These are phyloP conservation scores for Exephanes ischioxanthus DNA, from an alignment of 2,888 invertebrate species.

Conservation along the genomic window DNA sequence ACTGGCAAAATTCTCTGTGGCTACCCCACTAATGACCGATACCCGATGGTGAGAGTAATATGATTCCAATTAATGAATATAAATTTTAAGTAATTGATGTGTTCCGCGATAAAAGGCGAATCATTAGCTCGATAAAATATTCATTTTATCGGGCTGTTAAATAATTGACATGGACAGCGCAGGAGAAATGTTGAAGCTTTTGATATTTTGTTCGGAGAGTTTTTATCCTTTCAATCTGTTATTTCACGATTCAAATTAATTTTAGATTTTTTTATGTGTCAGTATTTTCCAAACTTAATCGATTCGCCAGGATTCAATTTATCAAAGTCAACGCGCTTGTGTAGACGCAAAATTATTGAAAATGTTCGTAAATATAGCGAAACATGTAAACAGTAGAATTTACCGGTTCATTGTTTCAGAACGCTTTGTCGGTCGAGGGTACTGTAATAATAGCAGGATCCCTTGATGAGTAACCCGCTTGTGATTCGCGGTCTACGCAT, in stretches of 20 bases:
- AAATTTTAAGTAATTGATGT: conserved; percentile 16
- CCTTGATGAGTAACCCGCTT: not conserved
- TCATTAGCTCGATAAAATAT: not conserved
- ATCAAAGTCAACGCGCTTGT: not conserved
- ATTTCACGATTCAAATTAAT: not conserved
- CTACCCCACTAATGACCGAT: not conserved
- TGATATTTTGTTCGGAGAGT: not conserved
- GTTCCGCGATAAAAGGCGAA: not conserved
- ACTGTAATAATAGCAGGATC: not conserved
- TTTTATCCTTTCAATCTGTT: no score
- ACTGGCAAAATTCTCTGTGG: not conserved
- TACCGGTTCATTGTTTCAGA: not conserved
- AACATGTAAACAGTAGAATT: not conserved
- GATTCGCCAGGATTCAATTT: not conserved
- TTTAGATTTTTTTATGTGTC: not conserved
- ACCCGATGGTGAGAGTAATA: not conserved
- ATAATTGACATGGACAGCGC: not conserved
- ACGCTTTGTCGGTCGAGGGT: not conserved
- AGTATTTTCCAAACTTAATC: not conserved
- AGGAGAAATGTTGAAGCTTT: not conserved
- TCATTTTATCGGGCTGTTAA: not conserved
- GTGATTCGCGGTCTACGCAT: not conserved
- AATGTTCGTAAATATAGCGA: not conserved
- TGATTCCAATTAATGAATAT: not conserved
- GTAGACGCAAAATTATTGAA: not conserved